phyloP scores from a whole-genome alignment of 2,888 invertebrate genomes.

The Zaprionus obscuricornis region DNA sequence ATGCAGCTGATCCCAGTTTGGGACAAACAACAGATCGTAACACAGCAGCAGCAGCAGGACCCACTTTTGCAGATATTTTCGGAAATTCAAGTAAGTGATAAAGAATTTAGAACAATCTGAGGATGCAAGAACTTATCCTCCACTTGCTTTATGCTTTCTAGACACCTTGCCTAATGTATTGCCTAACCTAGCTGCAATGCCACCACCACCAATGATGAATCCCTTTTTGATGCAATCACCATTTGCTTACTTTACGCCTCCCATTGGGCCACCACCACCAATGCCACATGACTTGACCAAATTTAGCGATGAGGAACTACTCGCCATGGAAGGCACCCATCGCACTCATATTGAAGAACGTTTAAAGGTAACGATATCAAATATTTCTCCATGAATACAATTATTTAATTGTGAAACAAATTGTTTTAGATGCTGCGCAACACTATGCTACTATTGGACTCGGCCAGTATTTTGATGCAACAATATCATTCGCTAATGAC shows the following conservation, averaged over 20 bases:
- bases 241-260: constrained; percentile 85
- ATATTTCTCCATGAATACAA: neutral
- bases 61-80: constrained; percentile 55
- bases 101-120: too few relatives aligned
- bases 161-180: constrained; percentile 51
- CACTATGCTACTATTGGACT: constrained; percentile 95
- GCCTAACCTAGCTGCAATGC: constrained; percentile 47
- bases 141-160: constrained; percentile 1
- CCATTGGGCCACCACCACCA: constrained; percentile 87
- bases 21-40: constrained; percentile 41
- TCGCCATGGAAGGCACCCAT: constrained; percentile 94
- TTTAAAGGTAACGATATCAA: constrained; percentile 87
- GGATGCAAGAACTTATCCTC: too few relatives aligned
- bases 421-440: constrained; percentile 88
- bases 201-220: constrained; percentile 75
- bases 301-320: constrained; percentile 92
- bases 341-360: constrained; percentile 95
- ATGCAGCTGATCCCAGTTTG: constrained; percentile 4
- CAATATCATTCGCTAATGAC: constrained; percentile 92
- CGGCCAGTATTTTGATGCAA: constrained; percentile 96
- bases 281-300: constrained; percentile 90
- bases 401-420: neutral
- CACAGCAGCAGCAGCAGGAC: constrained; percentile 3
- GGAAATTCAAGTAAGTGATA: constrained; percentile 57
- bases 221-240: constrained; percentile 85